A percentile compares a stretch with the other conserved stretches of the same genome.
Evolutionary conservation across 2,888 invertebrate genomes (phyloP).

Genomic region (Drosophila rubida): DNA sequence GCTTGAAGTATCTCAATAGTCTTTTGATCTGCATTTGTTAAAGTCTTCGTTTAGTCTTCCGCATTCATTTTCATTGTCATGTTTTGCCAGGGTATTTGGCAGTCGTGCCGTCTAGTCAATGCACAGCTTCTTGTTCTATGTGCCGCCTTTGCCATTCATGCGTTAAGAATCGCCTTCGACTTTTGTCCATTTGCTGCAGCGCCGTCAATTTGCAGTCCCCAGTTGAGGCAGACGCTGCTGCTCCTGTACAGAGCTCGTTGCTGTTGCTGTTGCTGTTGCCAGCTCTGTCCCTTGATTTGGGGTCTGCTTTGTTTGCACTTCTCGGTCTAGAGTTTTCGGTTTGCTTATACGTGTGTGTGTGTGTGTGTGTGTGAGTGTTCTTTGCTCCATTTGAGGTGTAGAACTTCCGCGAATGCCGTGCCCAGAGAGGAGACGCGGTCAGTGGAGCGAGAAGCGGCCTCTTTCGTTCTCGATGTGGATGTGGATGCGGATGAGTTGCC

Average conservation of each 20-base stretch:
- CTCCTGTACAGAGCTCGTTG: conserved; percentile 11
- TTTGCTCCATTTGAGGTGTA: conserved; percentile 76
- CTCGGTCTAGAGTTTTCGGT: conserved; percentile 47
- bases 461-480: conserved; percentile 26
- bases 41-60: no score
- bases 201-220: conserved; percentile 70
- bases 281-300: conserved; percentile 55
- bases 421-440: conserved; percentile 35
- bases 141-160: conserved; percentile 70
- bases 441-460: conserved; percentile 57
- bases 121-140: conserved; percentile 16
- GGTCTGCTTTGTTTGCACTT: conserved; percentile 74
- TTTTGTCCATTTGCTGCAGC: conserved; percentile 65
- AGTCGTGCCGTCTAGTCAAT: background rate
- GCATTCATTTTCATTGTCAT: background rate
- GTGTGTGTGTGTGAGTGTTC: conserved; percentile 51
- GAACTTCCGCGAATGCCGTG: conserved; percentile 71
- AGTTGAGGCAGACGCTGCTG: conserved; percentile 22
- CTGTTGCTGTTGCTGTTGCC: background rate
- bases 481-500: conserved; percentile 60
- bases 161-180: conserved; percentile 71
- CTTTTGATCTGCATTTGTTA: no score
- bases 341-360: background rate
- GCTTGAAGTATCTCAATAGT: no score
- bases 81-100: background rate